Conservation (phyloP, 2,113 vertebrate genomes). For the Lasiurus borealis region DNA sequence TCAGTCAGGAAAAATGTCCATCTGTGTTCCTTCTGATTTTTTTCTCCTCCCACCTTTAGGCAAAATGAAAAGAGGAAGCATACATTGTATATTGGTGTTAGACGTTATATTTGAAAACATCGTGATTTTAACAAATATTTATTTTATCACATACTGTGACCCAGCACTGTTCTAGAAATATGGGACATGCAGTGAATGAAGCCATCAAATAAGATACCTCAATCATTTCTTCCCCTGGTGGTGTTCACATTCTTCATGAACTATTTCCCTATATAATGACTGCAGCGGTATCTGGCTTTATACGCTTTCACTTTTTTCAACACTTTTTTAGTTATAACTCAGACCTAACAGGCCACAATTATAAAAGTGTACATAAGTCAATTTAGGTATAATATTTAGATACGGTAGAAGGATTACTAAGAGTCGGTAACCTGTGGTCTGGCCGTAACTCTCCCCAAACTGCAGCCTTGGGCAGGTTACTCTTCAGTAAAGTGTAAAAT, state of each 20-base stretch:
- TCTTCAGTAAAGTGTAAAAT: neutral
- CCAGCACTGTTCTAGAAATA: neutral
- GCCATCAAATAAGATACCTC: neutral
- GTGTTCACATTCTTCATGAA: neutral
- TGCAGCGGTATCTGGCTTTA: neutral
- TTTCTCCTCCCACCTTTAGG: neutral
- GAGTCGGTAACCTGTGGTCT: neutral
- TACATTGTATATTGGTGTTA: neutral
- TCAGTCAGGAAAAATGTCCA: neutral
- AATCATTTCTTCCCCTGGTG: neutral
- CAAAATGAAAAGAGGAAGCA: constrained; percentile 1
- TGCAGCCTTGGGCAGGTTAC: neutral
- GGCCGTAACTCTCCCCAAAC: neutral
- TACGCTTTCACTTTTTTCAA: constrained; percentile 16
- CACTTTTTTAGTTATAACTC: neutral
- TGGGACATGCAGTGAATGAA: neutral
- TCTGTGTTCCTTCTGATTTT: constrained; percentile 9
- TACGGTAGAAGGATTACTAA: neutral
- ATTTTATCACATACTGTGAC: neutral
- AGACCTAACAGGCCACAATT: neutral
- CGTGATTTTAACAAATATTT: constrained; percentile 5
- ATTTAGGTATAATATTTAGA: neutral
- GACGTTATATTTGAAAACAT: neutral
- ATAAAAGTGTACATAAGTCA: neutral
- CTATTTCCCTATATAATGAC: neutral